Base-by-base conservation (phyloP, 2,888 invertebrate species). In the Ophonus ardosiacus region DNA sequence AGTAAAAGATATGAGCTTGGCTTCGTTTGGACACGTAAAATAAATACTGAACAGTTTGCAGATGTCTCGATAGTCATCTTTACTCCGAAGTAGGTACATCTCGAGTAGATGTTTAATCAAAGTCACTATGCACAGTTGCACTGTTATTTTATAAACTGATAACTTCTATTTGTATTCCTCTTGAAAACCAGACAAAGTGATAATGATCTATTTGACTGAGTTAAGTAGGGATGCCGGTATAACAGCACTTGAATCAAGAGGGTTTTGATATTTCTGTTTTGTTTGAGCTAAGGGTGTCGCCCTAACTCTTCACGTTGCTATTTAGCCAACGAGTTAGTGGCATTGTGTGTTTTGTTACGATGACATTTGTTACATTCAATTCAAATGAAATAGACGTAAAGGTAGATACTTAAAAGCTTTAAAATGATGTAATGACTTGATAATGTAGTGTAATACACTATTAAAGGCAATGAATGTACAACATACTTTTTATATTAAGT, bases 211-310 rank as follows among this genome's bases (percentile, higher is more conserved):
- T 68, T 68, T 68, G 68, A 68, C 31, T 15, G 71, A 74, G 18
- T 31, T 74, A 74, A 74, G 71, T 18, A 74, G 71, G 43, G 71
- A 40, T 40, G 71, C 43, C 40, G 21, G 18, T 61, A 79, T 59
- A 79, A 79, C 38, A 79, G 79, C 61, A 18, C 79, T 79, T 40
- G 59, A 79, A 24, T 79, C 79, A n/a, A 79, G 79, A 31, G 79
- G 79, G 79, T 59, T 79, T 79, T 79, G 79, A 79, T 79, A 61
- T 79, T 79, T 79, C 43, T 74, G 71, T 74, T 74, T 74, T 74
- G 71, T 74, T 74, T 74, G 71, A 74, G 18, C 43, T 74, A 74
- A 74, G 71, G 71, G 71, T 74, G 43, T 17, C 71, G 51, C 71
- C 71, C 71, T 43, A 74, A 74, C 71, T 74, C 71, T 74, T 74